Percentiles rank a stretch among this genome's conserved stretches.
Conservation (phyloP, 2,113 vertebrate species). For the Polypterus bichir region DNA sequence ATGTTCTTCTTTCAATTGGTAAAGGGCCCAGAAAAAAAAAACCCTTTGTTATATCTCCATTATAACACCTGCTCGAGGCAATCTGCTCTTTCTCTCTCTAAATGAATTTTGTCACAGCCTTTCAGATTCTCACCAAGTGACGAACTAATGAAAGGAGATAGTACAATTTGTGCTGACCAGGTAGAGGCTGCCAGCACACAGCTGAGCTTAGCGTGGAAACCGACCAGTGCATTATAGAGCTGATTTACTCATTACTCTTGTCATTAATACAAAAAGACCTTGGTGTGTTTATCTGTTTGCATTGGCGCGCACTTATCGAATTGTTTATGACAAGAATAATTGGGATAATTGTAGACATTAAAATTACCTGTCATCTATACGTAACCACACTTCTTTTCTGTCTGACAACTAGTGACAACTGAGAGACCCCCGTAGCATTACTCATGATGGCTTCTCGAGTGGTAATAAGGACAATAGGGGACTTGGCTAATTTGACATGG, state of each 20-base stretch:
- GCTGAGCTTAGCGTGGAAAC: constrained; percentile 71
- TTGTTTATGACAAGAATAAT: constrained; percentile 99
- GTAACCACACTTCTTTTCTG: constrained; percentile 86
- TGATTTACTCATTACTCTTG: constrained; percentile 92
- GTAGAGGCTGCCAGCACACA: constrained; percentile 78
- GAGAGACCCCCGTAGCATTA: constrained; percentile 93
- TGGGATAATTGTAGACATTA: constrained; percentile 98
- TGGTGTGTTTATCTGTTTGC: constrained; percentile 93
- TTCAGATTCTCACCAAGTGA: constrained; percentile 77
- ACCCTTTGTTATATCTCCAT: constrained; percentile 74
- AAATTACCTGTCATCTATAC: constrained; percentile 99
- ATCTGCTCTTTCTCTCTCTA: constrained; percentile 67
- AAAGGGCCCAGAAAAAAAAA: constrained; percentile 35
- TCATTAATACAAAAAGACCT: constrained; percentile 82
- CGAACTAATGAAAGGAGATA: constrained; percentile 96
- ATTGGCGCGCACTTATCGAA: constrained; percentile 91
- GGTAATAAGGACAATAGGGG: constrained; percentile 90
- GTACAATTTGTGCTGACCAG: constrained; percentile 95
- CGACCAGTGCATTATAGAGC: constrained; percentile 64
- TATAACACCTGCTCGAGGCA: constrained; percentile 88
- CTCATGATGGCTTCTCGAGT: constrained; percentile 90
- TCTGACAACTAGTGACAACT: constrained; percentile 98
- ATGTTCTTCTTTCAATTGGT: constrained; percentile 19
- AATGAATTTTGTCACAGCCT: constrained; percentile 98
- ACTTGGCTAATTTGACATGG: constrained; percentile 93